phyloP scores from a whole-genome alignment of 2,113 vertebrate genomes.

The Urocynchramus pylzowi region DNA sequence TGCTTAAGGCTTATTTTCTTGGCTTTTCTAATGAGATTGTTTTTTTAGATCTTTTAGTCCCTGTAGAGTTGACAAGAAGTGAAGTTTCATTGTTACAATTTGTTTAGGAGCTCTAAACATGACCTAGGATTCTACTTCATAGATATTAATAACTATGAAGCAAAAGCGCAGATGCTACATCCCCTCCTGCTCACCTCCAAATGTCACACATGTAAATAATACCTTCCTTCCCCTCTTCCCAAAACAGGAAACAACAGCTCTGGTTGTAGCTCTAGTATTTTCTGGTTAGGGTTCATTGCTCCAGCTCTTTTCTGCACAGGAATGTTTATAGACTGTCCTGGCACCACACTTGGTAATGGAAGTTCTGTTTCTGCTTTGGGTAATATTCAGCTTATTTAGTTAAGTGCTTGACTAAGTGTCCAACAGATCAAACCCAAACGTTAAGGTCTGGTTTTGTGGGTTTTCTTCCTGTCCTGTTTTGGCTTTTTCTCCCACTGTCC shows the following conservation, averaged over 20 bases:
- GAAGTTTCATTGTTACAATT: background rate
- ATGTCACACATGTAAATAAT: background rate
- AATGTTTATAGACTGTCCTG: background rate
- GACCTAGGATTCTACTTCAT: background rate
- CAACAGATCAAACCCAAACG: background rate
- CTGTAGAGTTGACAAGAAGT: background rate
- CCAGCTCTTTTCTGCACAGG: background rate
- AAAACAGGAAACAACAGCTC: background rate
- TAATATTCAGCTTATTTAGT: background rate
- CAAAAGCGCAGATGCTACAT: background rate
- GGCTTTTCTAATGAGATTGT: background rate
- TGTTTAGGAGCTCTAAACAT: background rate
- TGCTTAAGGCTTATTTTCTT: background rate
- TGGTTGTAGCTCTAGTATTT: background rate
- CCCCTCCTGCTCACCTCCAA: background rate
- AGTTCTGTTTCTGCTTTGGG: background rate
- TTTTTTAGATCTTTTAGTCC: background rate
- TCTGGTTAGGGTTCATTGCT: background rate
- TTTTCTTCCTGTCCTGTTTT: rapidly evolving
- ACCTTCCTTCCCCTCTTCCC: background rate
- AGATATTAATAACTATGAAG: background rate
- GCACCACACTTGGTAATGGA: background rate
- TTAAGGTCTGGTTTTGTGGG: background rate
- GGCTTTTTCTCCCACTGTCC: too few species aligned
- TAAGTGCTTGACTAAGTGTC: background rate